Evolutionary conservation across 2,113 vertebrate species (phyloP).

Genomic region (Panthera leo): DNA sequence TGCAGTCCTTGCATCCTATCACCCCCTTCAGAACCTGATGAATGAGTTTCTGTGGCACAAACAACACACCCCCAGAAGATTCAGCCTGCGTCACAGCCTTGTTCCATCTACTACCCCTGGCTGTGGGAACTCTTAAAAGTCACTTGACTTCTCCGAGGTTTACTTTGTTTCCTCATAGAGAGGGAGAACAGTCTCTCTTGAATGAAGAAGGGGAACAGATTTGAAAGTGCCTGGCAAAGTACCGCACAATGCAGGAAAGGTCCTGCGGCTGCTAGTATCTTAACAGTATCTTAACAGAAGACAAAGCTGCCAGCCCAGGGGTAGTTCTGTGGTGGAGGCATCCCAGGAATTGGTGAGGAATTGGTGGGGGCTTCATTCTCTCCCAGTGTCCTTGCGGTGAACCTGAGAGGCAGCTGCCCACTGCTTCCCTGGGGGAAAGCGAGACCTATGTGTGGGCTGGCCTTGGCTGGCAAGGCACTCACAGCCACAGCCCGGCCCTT

Average conservation of each 20-base stretch:
- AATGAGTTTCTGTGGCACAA: neutral
- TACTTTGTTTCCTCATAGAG: neutral
- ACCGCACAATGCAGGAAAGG: neutral
- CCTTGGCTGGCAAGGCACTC: neutral
- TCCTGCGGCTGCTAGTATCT: neutral
- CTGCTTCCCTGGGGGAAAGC: neutral
- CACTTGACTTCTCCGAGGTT: neutral
- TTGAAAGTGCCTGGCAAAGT: neutral
- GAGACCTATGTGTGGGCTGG: neutral
- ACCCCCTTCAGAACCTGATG: neutral
- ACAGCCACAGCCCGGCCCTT: neutral
- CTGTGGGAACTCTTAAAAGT: neutral
- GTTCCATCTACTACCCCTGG: no score
- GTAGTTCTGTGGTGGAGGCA: neutral
- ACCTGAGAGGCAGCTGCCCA: conserved; percentile 5
- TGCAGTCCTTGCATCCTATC: neutral
- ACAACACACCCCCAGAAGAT: neutral
- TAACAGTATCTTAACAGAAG: neutral
- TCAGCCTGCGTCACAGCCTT: neutral
- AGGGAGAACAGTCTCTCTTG: neutral
- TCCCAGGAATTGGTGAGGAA: neutral
- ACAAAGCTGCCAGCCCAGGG: neutral
- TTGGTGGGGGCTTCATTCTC: neutral
- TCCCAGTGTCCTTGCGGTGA: neutral
- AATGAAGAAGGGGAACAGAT: neutral